A percentile compares a stretch with the other conserved stretches of the same genome.
Conservation (phyloP, 2,888 invertebrate species). For the Muschampia plurimacula region DNA sequence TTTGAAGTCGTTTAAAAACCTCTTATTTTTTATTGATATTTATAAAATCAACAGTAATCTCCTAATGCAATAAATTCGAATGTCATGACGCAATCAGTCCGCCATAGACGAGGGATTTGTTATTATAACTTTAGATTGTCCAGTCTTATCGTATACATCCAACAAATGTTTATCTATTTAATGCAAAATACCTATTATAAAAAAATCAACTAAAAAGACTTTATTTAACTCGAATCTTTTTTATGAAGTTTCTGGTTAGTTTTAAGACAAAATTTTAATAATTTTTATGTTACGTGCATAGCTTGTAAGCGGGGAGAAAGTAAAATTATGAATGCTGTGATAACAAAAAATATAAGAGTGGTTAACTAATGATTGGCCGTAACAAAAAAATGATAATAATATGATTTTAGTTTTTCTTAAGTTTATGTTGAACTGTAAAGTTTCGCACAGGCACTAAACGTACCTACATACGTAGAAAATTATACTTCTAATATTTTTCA, state of each 20-base stretch:
- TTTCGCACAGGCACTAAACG: neutral
- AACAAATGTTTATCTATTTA: neutral
- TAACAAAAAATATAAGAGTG: slow-evolving; percentile 66
- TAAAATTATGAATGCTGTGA: slow-evolving; percentile 75
- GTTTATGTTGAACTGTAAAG: neutral
- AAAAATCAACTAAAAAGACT: neutral
- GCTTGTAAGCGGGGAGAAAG: slow-evolving; percentile 66
- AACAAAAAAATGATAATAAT: slow-evolving; percentile 32
- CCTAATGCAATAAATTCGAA: neutral
- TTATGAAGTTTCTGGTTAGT: slow-evolving; percentile 58
- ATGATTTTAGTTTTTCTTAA: neutral
- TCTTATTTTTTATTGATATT: neutral
- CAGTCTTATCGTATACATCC: neutral
- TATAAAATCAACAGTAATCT: neutral
- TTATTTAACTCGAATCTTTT: slow-evolving; percentile 45
- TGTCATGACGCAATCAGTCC: slow-evolving; percentile 50
- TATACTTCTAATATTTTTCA: slow-evolving; percentile 37
- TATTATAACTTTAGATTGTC: slow-evolving; percentile 6
- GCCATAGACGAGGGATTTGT: slow-evolving; percentile 40
- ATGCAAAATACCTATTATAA: neutral
- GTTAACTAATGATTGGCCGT: slow-evolving; percentile 53
- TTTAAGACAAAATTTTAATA: slow-evolving; percentile 58
- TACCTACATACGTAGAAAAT: slow-evolving; percentile 24
- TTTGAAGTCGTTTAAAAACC: neutral
- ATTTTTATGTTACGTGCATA: slow-evolving; percentile 61